These are phyloP conservation scores for Etheostoma nigrum DNA, from an alignment of 2,797 vertebrate species.

Conservation along the genomic window DNA sequence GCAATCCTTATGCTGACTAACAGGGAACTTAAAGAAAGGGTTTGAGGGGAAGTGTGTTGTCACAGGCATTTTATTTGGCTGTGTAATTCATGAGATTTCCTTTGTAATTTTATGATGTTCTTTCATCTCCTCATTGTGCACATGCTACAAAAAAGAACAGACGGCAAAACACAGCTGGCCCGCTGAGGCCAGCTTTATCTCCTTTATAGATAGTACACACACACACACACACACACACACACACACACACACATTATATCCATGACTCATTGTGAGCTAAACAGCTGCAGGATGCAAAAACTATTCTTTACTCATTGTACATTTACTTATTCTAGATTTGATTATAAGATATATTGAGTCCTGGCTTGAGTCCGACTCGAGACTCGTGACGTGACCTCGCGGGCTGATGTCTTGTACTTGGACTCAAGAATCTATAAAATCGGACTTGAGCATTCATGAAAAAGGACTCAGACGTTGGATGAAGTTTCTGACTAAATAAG, in stretches of 20 bases:
- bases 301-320: conserved; percentile 26
- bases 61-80: conserved; percentile 64
- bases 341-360: conserved; percentile 11
- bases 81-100: conserved; percentile 73
- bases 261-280: conserved; percentile 54
- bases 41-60: conserved; percentile 49
- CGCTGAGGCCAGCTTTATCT: conserved; percentile 64
- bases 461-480: too few relatives aligned
- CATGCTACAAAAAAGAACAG: conserved; percentile 60
- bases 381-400: too few relatives aligned
- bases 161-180: conserved; percentile 63
- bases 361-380: too few relatives aligned
- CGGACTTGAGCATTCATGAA: too few relatives aligned
- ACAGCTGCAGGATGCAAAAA: conserved; percentile 42
- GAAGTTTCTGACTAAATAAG: too few relatives aligned
- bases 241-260: conserved; percentile 18
- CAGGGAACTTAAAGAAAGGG: conserved; percentile 25
- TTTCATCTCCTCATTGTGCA: conserved; percentile 76
- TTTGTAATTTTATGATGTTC: conserved; percentile 76
- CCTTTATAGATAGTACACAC: conserved; percentile 49
- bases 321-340: conserved; percentile 17
- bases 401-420: too few relatives aligned
- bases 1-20: conserved; percentile 20
- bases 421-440: too few relatives aligned
- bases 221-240: conserved; percentile 19